phyloP scores from a whole-genome alignment of 2,113 vertebrate species.

The Helogale parvula region DNA sequence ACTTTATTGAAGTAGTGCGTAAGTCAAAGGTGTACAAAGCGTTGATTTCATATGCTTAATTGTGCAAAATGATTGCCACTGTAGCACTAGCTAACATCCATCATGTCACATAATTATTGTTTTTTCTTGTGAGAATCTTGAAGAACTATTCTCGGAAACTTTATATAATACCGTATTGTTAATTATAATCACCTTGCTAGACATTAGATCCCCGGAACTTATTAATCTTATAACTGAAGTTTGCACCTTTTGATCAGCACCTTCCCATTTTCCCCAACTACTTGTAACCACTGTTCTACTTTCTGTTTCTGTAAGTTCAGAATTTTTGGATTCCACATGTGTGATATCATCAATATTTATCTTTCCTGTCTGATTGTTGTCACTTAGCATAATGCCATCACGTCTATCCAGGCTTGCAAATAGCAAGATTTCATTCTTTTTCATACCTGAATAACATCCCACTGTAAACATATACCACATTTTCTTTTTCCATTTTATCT shows the following conservation, averaged over 20 bases:
- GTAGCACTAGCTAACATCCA: background rate
- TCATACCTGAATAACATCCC: background rate
- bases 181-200: background rate
- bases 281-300: background rate
- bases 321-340: background rate
- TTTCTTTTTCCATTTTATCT: background rate
- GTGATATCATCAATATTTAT: background rate
- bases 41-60: background rate
- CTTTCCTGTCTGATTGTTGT: background rate
- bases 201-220: background rate
- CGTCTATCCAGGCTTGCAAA: background rate
- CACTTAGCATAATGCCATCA: background rate
- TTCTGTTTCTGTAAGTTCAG: background rate
- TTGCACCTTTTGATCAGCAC: background rate
- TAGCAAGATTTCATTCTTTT: background rate
- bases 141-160: background rate
- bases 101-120: background rate
- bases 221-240: background rate
- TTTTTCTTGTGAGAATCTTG: background rate
- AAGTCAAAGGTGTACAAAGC: background rate
- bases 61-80: background rate
- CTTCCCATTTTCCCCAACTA: too few species aligned
- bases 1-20: background rate
- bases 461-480: background rate
- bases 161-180: background rate